These are phyloP conservation scores for Dicaeum eximium DNA, from an alignment of 2,113 vertebrate species.

Conservation along the genomic window DNA sequence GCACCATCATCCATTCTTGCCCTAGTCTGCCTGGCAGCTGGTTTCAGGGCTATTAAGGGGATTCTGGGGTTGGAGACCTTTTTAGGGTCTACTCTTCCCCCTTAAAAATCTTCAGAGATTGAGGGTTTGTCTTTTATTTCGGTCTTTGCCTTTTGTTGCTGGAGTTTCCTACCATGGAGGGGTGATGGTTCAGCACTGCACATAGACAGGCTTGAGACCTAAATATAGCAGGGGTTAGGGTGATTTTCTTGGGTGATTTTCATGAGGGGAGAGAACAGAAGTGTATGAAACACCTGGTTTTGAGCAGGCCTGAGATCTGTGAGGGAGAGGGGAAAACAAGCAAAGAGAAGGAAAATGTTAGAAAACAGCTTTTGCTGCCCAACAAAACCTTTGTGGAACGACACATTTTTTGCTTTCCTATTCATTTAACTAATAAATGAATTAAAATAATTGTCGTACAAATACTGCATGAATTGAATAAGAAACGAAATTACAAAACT, in stretches of 20 bases:
- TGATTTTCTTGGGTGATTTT: neutral
- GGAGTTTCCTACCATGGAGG: neutral
- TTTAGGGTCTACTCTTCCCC: neutral
- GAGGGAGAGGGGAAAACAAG: neutral
- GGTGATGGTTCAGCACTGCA: neutral
- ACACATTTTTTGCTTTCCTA: neutral
- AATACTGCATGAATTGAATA: neutral
- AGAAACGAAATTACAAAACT: neutral
- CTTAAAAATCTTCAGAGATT: neutral
- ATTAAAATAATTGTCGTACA: neutral
- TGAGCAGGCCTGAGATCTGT: neutral
- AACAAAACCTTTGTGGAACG: neutral
- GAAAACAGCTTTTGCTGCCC: neutral
- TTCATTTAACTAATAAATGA: neutral
- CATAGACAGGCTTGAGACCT: rapidly evolving
- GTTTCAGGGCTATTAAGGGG: neutral
- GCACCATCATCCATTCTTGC: neutral
- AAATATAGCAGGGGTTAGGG: neutral
- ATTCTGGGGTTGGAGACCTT: neutral
- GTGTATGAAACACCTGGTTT: neutral
- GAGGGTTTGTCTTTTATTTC: neutral
- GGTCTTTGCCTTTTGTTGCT: neutral
- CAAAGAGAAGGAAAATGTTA: neutral
- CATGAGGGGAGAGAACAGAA: neutral
- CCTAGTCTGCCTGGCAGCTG: neutral